phyloP scores from a whole-genome alignment of 2,113 vertebrate species.

The Corythaixoides concolor region DNA sequence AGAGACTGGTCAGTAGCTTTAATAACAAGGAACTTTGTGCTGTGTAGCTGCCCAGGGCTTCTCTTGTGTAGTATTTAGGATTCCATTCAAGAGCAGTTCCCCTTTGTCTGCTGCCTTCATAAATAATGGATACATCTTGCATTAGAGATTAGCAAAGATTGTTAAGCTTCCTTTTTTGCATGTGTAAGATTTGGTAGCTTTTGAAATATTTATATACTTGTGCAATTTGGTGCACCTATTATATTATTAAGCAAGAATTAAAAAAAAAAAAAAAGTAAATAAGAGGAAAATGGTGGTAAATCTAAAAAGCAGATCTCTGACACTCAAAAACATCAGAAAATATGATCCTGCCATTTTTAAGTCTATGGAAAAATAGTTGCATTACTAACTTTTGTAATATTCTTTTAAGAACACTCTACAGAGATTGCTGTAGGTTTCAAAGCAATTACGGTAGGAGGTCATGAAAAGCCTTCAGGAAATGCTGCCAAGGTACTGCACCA shows the following conservation, averaged over 20 bases:
- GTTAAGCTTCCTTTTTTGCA: constrained; percentile 59
- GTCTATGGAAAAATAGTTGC: not conserved
- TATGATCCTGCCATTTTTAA: not conserved
- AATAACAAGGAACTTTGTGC: not conserved
- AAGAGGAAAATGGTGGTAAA: not conserved
- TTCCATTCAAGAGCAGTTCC: constrained; percentile 55
- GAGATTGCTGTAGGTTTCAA: constrained; percentile 40
- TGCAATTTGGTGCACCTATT: constrained; percentile 23
- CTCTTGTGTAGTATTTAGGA: constrained; percentile 25
- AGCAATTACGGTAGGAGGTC: constrained; percentile 35
- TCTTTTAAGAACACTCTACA: constrained; percentile 31
- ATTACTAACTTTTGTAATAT: constrained; percentile 13
- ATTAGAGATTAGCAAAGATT: constrained; percentile 72
- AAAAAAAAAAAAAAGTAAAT: not conserved
- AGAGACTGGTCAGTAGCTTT: constrained; percentile 15
- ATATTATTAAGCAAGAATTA: constrained; percentile 19
- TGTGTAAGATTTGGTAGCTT: constrained; percentile 46
- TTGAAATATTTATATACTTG: constrained; percentile 70
- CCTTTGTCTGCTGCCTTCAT: constrained; percentile 66
- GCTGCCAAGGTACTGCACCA: constrained; percentile 47
- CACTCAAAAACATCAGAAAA: not conserved
- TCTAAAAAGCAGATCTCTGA: not conserved
- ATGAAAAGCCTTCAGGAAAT: constrained; percentile 54
- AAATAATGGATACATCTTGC: constrained; percentile 72
- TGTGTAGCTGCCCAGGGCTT: constrained; percentile 23